Evolutionary conservation across 2,888 invertebrate genomes (phyloP), one percentile per base, ranked within the genome.

Genomic region (Xylota segnis): DNA sequence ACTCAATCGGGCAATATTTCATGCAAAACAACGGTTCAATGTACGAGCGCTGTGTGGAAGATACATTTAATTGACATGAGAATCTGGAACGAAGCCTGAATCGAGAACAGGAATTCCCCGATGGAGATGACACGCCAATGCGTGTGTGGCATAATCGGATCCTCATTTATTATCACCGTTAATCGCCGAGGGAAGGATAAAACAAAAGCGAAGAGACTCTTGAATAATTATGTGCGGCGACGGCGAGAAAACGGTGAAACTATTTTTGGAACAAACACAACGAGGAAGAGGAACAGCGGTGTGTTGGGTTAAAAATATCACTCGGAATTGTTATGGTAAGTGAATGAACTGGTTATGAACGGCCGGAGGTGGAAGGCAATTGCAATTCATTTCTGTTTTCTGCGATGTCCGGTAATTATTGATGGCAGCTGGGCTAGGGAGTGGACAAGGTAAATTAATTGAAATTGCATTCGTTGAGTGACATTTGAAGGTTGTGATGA

Each of bases 221-320:
- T 23, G 40, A 66, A n/a, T 37, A 12, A 52, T 29, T 68, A 50
- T 61, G 16, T 16, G 18, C 10, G 23, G 10, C 56, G 14, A 50
- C 32, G 16, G n/a, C n/a, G 18, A 23, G 10, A 50, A 23, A 18
- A n/a, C 56, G 45, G 56, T 45, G 34, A 45, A 47, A 18, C 12
- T 72, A 72, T 72, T 72, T 72, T 72, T 37, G 27, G 50, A 37
- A 37, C 18, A n/a, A 0, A 9, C 37, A 10, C 7, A 23, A 34
- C 6, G 45, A 45, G 58, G 10, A 47, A 43, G 5, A n/a, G n/a
- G 5, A 63, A 9, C 47, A 23, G 10, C 34, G 18, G 18, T 70
- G 16, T 70, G 12, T 2, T 2, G 1, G 27, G n/a, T 2, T 43
- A 47, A 59, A 71, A 58, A 71, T 71, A 58, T 5, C 23, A 3